Base-by-base conservation (phyloP, 37 sponge, comb jelly and placozoan species). In the Sycon ciliatum region DNA sequence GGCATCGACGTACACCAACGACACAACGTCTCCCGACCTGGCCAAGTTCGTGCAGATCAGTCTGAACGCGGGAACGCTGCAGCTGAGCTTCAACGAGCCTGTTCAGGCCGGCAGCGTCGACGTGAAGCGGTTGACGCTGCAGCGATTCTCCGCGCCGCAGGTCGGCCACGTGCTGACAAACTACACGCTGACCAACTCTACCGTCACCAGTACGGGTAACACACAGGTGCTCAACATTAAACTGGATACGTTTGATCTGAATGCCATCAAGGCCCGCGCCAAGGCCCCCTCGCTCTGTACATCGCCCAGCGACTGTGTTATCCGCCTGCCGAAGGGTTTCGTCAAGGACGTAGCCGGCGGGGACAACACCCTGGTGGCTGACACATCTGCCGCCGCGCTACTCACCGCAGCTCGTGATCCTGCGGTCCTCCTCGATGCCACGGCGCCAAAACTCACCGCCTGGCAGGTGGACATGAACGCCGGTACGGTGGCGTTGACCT, bases 71-170 rank as follows among this genome's bases (percentile, higher is more conserved):
- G 68, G 82, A 0, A 33, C 49, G 34, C 58, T 89, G 16, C 54
- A 71, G 16, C 64, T 89, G 35, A 63, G 66, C 57, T 89, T 84
- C 65, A 58, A 81, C 70, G 89, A 89, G 73, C 73, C 83, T 9
- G 79, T 89, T 31, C 78, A 89, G 74, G 79, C 75, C 0, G 35
- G 78, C 11, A 76, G 78, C 20, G 39, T 81, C 13, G 85, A 80
- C 62, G 71, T 65, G 0, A 37, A 73, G 32, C 78, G 83, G 36
- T 73, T 89, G 34, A 83, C 81, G 29, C 35, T 89, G 34, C 88
- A 87, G 35, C n/a, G n/a, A n/a, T n/a, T n/a, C n/a, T n/a, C n/a
- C n/a, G n/a, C n/a, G n/a, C n/a, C n/a, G n/a, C n/a, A n/a, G n/a
- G n/a, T n/a, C n/a, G n/a, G n/a, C n/a, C n/a, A n/a, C n/a, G n/a